These are phyloP conservation scores for Drosophila rhopaloa DNA, from an alignment of 1,140 invertebrate species.

Conservation along the genomic window DNA sequence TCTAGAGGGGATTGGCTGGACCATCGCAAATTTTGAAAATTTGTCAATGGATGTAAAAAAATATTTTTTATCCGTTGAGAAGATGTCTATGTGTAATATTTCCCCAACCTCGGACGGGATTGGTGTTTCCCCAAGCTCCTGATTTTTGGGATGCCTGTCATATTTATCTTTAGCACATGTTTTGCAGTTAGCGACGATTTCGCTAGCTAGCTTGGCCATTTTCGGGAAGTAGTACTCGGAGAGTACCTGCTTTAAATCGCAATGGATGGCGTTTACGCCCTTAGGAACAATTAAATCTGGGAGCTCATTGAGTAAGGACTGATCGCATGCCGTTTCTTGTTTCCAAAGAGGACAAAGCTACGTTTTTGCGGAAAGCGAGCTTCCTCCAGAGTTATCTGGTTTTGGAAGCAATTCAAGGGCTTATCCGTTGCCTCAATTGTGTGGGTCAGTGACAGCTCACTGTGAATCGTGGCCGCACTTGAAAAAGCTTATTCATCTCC, in stretches of 20 bases:
- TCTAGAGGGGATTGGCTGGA: slow-evolving; percentile 20
- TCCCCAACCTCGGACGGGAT: slow-evolving; percentile 11
- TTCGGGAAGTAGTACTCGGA: slow-evolving; percentile 30
- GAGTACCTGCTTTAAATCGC: slow-evolving; percentile 14
- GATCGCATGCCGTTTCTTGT: too few species aligned
- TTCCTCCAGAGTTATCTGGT: too few species aligned
- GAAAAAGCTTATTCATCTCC: too few species aligned
- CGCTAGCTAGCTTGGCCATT: slow-evolving; percentile 18
- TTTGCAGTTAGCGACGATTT: slow-evolving; percentile 38
- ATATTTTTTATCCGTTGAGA: background rate
- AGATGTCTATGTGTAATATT: background rate
- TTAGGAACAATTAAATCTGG: too few species aligned
- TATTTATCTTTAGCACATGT: slow-evolving; percentile 22
- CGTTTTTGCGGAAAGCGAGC: too few species aligned
- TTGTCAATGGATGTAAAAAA: slow-evolving; percentile 7
- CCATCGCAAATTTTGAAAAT: slow-evolving; percentile 33
- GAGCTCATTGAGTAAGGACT: too few species aligned
- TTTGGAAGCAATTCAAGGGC: too few species aligned
- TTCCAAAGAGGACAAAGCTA: too few species aligned
- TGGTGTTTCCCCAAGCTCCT: slow-evolving; percentile 18
- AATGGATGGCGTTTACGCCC: too few species aligned
- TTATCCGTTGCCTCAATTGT: too few species aligned
- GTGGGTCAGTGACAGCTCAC: too few species aligned
- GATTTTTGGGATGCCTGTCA: slow-evolving; percentile 21
- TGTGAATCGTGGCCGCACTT: too few species aligned